Conservation (phyloP, 2,113 vertebrate genomes). For the Triplophysa dalaica region DNA sequence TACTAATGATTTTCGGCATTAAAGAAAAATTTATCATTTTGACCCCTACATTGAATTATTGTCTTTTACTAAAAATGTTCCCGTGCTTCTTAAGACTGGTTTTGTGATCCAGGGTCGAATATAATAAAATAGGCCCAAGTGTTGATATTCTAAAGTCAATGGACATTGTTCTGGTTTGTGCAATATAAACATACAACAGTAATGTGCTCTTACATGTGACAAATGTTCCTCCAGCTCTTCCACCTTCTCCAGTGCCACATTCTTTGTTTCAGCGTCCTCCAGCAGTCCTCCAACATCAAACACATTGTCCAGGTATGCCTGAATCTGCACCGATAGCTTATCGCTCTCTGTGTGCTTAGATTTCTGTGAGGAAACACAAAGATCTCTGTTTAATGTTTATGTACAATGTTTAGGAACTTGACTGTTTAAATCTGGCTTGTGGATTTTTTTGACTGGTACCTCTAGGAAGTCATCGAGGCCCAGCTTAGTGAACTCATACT, state of each 20-base stretch:
- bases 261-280: conserved; percentile 97
- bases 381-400: neutral
- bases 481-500: conserved; percentile 95
- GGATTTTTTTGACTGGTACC: conserved; percentile 66
- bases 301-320: conserved; percentile 96
- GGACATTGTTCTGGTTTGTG: neutral
- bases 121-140: too few relatives aligned
- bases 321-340: conserved; percentile 96
- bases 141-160: too few relatives aligned
- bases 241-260: conserved; percentile 95
- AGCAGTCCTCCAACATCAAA: conserved; percentile 96
- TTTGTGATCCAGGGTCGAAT: too few relatives aligned
- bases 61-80: too few relatives aligned
- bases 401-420: neutral
- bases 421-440: neutral
- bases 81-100: too few relatives aligned
- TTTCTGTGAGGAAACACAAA: conserved; percentile 75
- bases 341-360: conserved; percentile 95
- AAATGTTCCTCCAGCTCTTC: conserved; percentile 96
- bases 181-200: neutral
- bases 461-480: conserved; percentile 94
- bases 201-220: conserved; percentile 82
- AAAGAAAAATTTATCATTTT: too few relatives aligned
- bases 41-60: too few relatives aligned
- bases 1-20: too few relatives aligned